phyloP scores from a whole-genome alignment of 2,113 vertebrate species.

The Plotosus lineatus region DNA sequence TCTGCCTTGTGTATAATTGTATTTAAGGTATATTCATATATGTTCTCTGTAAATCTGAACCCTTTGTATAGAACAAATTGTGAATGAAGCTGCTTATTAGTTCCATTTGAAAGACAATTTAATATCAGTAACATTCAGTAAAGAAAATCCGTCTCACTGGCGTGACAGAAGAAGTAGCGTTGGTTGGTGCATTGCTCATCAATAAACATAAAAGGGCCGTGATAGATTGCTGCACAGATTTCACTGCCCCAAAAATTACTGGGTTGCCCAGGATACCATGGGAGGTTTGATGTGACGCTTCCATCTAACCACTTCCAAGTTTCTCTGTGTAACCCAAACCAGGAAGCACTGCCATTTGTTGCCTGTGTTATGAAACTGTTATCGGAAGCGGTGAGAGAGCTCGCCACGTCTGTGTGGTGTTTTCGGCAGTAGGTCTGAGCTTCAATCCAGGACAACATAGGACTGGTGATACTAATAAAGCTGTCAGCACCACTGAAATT shows the following conservation, averaged over 20 bases:
- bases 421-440: too few species aligned
- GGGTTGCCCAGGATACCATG: neutral
- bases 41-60: too few species aligned
- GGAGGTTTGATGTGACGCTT: neutral
- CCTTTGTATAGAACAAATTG: too few species aligned
- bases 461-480: too few species aligned
- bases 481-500: too few species aligned
- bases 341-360: neutral
- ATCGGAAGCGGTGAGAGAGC: neutral
- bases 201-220: neutral
- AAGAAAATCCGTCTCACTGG: neutral
- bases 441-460: too few species aligned
- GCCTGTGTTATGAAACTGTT: neutral
- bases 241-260: neutral
- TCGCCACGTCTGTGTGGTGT: too few species aligned
- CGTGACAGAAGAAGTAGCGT: neutral
- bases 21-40: too few species aligned
- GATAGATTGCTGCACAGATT: neutral
- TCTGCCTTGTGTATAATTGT: too few species aligned
- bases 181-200: neutral
- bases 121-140: too few species aligned
- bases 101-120: too few species aligned
- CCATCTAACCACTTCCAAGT: constrained; percentile 13
- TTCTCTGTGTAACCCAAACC: constrained; percentile 13
- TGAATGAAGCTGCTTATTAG: too few species aligned